These are phyloP conservation scores for Hemiprocne comata DNA, from an alignment of 2,113 vertebrate genomes.

Conservation along the genomic window DNA sequence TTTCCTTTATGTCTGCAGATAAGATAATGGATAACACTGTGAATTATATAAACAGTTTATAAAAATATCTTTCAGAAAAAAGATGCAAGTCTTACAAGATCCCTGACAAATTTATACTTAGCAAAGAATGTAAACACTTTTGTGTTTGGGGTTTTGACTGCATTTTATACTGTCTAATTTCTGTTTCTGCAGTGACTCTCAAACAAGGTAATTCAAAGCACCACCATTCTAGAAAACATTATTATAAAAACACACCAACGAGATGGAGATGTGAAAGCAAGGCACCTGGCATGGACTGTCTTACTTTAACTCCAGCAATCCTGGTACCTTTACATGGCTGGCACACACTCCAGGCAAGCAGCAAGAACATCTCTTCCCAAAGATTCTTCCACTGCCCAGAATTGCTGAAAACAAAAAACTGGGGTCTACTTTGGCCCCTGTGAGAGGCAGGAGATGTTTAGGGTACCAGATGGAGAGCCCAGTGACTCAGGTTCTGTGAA, in stretches of 20 bases:
- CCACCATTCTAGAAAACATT: not conserved
- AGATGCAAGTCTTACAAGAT: not conserved
- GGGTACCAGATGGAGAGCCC: not conserved
- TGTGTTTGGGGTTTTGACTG: not conserved
- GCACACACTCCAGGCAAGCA: not conserved
- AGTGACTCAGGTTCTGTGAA: not conserved
- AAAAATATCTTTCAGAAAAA: not conserved
- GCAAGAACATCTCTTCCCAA: not conserved
- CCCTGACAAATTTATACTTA: not conserved
- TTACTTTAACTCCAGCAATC: not conserved
- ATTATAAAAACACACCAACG: not conserved
- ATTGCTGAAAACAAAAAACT: not conserved
- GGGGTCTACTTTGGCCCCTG: not conserved
- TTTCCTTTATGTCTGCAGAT: constrained; percentile 70
- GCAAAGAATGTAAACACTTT: not conserved
- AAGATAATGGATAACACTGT: constrained; percentile 67
- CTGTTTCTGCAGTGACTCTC: not conserved
- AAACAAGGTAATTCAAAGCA: not conserved
- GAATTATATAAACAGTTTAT: constrained; percentile 77
- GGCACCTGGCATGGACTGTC: not conserved
- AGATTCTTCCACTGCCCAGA: not conserved
- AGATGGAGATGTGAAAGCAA: rapidly evolving
- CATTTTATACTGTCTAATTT: not conserved
- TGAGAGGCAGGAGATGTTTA: not conserved
- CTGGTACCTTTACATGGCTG: not conserved